These are phyloP conservation scores for Petrocephalus zakoni DNA, from an alignment of 2,113 vertebrate genomes.

Conservation along the genomic window DNA sequence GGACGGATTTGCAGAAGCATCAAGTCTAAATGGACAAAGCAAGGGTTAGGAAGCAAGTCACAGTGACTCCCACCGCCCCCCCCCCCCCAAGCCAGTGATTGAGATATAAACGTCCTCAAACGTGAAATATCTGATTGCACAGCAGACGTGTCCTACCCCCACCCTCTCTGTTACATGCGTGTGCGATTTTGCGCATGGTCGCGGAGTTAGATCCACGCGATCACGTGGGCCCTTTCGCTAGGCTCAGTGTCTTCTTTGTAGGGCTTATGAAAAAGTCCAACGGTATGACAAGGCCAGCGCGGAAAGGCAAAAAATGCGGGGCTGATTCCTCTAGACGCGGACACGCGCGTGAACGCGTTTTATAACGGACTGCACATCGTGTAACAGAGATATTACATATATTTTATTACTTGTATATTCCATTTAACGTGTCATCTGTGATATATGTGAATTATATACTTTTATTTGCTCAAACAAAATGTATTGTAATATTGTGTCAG, in stretches of 20 bases:
- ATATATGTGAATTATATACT: background rate
- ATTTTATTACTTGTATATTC: background rate
- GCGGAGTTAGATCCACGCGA: background rate
- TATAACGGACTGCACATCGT: background rate
- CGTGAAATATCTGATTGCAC: background rate
- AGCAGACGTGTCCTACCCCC: background rate
- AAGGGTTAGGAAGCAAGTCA: background rate
- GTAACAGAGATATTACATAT: background rate
- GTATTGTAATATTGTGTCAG: background rate
- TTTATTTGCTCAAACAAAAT: background rate
- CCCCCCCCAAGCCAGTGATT: background rate
- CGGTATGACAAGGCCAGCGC: background rate
- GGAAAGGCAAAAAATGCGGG: background rate
- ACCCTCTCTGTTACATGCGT: background rate
- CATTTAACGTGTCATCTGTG: background rate
- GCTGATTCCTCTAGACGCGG: background rate
- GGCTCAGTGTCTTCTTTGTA: background rate
- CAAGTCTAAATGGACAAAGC: background rate
- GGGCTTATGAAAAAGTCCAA: background rate
- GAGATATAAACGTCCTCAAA: background rate
- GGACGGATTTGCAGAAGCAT: background rate
- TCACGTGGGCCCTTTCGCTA: background rate
- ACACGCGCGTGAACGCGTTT: background rate
- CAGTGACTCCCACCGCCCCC: background rate
- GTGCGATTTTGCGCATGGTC: background rate